Evolutionary conservation across 2,888 invertebrate genomes (phyloP).

Genomic region (Lepidocyrtinus sp.): DNA sequence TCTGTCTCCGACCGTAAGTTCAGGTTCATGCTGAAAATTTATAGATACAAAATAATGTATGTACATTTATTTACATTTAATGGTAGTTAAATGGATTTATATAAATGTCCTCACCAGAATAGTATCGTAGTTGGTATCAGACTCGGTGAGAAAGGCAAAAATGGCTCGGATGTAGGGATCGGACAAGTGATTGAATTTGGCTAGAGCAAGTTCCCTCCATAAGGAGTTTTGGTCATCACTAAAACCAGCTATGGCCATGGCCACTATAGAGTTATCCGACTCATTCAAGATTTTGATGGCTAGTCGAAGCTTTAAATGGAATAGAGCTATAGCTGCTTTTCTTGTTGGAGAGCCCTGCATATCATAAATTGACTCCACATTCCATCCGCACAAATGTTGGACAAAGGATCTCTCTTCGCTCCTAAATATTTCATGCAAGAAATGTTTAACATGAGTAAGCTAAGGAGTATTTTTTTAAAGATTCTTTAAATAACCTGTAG

Average conservation of each 20-base stretch:
- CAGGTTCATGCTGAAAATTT: constrained; percentile 81
- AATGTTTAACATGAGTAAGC: background rate
- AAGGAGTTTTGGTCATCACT: constrained; percentile 86
- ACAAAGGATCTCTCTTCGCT: constrained; percentile 85
- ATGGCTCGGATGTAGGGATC: constrained; percentile 93
- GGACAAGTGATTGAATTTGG: constrained; percentile 83
- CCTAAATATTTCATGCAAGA: constrained; percentile 72
- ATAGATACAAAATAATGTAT: constrained; percentile 5
- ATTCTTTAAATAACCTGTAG: constrained; percentile 62
- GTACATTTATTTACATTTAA: too few relatives aligned
- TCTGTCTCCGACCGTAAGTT: constrained; percentile 88
- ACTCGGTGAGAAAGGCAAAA: constrained; percentile 90
- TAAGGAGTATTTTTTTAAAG: background rate
- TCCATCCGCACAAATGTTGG: constrained; percentile 92
- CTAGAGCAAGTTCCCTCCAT: constrained; percentile 84
- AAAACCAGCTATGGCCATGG: constrained; percentile 77
- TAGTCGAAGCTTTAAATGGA: constrained; percentile 86
- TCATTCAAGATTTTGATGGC: constrained; percentile 90
- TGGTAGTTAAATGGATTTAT: too few relatives aligned
- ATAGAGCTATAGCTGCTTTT: constrained; percentile 92
- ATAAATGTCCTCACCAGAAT: constrained; percentile 82
- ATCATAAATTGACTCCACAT: constrained; percentile 80
- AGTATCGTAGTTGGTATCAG: constrained; percentile 82
- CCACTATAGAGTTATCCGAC: constrained; percentile 67
- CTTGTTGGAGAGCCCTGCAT: constrained; percentile 80